Evolutionary conservation across 2,797 vertebrate species (phyloP), one percentile per base, ranked within the genome.

Genomic region (Cossypha polioptera): DNA sequence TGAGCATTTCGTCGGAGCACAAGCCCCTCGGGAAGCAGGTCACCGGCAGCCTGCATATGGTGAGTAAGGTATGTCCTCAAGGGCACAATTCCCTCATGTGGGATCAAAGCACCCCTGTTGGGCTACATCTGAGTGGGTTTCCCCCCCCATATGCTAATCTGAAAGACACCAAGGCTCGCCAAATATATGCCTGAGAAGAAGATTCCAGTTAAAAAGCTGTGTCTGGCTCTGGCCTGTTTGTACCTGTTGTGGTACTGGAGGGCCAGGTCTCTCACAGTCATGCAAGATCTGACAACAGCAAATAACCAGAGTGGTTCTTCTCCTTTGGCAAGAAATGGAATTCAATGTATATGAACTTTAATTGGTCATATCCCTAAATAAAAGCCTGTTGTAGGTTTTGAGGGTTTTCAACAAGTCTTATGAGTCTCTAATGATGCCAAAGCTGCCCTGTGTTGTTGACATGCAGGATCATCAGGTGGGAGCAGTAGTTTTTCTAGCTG

Each of bases 1-100:
- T 98, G 97, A 98, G 87, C 54, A 88, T 96, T 90, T 94, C 95
- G 0, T 88, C 95, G 0, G 96, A 96, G 33, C 75, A 95, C 26
- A 96, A 82, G 53, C 66, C 86, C 55, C 75, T 96, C 0, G 62
- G 93, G 50, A 97, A 97, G 83, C 97, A 96, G 73, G 88, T 96
- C 42, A 92, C 88, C 0, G 6, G 87, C 55, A 95, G n/a, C 57
- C 91, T 96, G 89, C 96, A 94, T 3, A 81, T 5, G n/a, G 97
- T 98, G 93, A 97, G 96, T 94, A 78, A 48, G 21, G 12, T 28
- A 45, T 0, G 2, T 2, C 31, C 61, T 66, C 2, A 1, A 28
- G 48, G 53, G n/a, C 42, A 53, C 3, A 5, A 3, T n/a, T 54
- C 31, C 22, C 33, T 77, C 47, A 5, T 2, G 11, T 3, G 19